Evolutionary conservation across 2,888 invertebrate species (phyloP).

Genomic region (Chouioia cunea): DNA sequence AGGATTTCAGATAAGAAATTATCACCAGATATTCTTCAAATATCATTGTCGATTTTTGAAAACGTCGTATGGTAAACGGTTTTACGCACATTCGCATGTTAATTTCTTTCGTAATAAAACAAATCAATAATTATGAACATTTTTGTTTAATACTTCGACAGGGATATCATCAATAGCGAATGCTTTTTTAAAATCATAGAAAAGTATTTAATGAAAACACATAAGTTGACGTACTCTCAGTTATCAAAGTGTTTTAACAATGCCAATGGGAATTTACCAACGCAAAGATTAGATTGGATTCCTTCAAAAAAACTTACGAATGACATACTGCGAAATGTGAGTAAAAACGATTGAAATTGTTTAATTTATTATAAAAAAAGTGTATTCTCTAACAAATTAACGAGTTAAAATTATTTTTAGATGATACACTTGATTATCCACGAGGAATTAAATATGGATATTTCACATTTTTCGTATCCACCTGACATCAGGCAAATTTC

Average conservation of each 20-base stretch:
- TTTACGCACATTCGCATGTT: no score
- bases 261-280: slow-evolving; percentile 44
- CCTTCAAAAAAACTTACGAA: slow-evolving; percentile 50
- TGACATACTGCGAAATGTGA: slow-evolving; percentile 56
- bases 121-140: slow-evolving; percentile 12
- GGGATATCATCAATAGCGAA: slow-evolving; percentile 64
- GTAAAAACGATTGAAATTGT: no score
- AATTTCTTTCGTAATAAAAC: no score
- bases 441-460: slow-evolving; percentile 57
- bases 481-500: slow-evolving; percentile 55
- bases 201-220: slow-evolving; percentile 40
- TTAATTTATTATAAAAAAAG: neutral
- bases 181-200: slow-evolving; percentile 53
- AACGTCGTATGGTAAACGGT: slow-evolving; percentile 61
- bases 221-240: slow-evolving; percentile 57
- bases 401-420: slow-evolving; percentile 47
- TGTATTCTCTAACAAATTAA: no score
- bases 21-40: slow-evolving; percentile 47
- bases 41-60: slow-evolving; percentile 58
- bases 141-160: slow-evolving; percentile 52
- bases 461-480: slow-evolving; percentile 53
- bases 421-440: slow-evolving; percentile 59
- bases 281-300: slow-evolving; percentile 50
- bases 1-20: slow-evolving; percentile 35
- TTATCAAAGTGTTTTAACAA: slow-evolving; percentile 49